These are phyloP conservation scores for Micrasema longulum DNA, from an alignment of 1,140 invertebrate genomes.

Conservation along the genomic window DNA sequence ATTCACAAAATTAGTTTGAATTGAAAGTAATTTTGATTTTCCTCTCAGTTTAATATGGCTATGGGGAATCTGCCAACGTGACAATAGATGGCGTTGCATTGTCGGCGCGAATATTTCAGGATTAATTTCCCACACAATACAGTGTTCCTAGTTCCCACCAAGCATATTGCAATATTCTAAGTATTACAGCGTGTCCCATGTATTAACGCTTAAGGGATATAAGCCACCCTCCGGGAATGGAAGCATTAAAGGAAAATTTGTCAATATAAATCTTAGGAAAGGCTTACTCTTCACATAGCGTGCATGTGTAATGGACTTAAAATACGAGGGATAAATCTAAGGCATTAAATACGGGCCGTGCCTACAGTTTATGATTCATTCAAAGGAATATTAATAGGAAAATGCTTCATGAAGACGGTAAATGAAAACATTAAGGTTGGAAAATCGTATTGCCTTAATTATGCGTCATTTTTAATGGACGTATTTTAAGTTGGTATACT, in stretches of 20 bases:
- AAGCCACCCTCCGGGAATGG: neutral
- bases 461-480: no score
- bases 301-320: neutral
- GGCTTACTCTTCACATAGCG: slow-evolving; percentile 17
- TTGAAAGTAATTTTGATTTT: no score
- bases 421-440: neutral
- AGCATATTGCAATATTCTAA: neutral
- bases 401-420: neutral
- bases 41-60: slow-evolving; percentile 6
- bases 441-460: no score
- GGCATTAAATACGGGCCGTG: slow-evolving; percentile 5
- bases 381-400: neutral
- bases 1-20: slow-evolving; percentile 6
- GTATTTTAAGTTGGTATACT: no score
- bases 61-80: slow-evolving; percentile 3
- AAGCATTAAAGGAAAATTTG: slow-evolving; percentile 30
- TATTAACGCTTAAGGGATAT: neutral
- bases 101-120: slow-evolving; percentile 6
- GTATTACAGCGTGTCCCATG: neutral
- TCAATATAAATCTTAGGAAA: slow-evolving; percentile 21
- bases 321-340: slow-evolving; percentile 13
- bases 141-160: neutral
- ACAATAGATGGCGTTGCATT: slow-evolving; percentile 27
- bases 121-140: slow-evolving; percentile 22
- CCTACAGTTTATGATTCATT: neutral